Evolutionary conservation across 2,888 invertebrate genomes (phyloP), one percentile per base, ranked within the genome.

Genomic region (Ormyrus pomaceus): DNA sequence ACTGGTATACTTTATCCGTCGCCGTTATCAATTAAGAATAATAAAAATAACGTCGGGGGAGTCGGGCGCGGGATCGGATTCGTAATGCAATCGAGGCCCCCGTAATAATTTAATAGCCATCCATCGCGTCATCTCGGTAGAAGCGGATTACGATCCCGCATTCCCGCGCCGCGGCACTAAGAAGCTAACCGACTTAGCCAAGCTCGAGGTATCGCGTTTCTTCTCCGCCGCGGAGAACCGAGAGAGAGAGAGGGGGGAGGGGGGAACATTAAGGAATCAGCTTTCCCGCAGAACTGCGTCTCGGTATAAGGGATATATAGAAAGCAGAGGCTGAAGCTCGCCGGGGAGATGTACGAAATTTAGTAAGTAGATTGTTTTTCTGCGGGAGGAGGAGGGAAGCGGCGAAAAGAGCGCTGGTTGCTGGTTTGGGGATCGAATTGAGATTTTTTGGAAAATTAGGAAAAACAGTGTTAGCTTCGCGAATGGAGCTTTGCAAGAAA

Each of bases 151-250:
- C 71, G 55, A 81, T 81, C 74, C 81, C 81, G 66, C 81, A 77
- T 80, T 80, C 76, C 62, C 75, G 74, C 11, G 34, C 84, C 82
- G 85, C 83, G 86, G 90, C 89, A 89, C 88, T 88, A 89, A 89
- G 88, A 87, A 90, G 87, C 89, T 90, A 90, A 90, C 88, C 86
- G 89, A 90, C 90, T 90, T 90, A 90, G 85, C 86, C 13, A 48
- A 81, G 80, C 81, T 19, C 71, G 58, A 5, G 82, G 87, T 90
- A 90, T 90, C 90, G 85, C 86, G 85, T 90, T 90, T 90, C 88
- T 83, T 79, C 65, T 70, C 79, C 45, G 56, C 61, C 10, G 59
- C 10, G 19, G 68, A 51, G 68, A 51, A 66, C 34, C 45, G 46
- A 69, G 56, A 56, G 55, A 46, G 70, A 70, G 58, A 59, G 50